Conservation (phyloP, 2,113 vertebrate genomes). For the Microcebus murinus region DNA sequence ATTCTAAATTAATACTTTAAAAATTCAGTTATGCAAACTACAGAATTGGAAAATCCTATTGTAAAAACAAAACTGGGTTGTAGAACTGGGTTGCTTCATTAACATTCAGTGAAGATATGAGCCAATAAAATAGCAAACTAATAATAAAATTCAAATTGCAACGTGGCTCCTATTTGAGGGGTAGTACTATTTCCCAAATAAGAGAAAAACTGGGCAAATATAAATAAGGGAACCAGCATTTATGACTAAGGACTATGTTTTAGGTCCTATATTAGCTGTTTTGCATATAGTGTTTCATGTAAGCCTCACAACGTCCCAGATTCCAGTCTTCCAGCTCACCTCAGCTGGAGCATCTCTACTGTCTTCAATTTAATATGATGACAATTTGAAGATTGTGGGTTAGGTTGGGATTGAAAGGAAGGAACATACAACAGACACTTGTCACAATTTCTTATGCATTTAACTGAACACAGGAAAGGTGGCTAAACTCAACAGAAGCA, state of each 20-base stretch:
- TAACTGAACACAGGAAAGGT: background rate
- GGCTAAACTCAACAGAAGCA: background rate
- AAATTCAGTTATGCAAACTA: background rate
- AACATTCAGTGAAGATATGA: background rate
- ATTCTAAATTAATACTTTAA: background rate
- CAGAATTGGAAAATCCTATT: background rate
- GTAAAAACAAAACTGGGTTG: background rate
- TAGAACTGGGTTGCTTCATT: background rate
- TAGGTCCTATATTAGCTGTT: background rate
- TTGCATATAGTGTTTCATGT: background rate
- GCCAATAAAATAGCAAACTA: background rate
- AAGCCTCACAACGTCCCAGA: background rate
- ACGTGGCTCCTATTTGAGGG: background rate
- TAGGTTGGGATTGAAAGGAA: background rate
- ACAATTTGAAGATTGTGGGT: background rate
- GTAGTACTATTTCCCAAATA: background rate
- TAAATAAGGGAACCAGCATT: background rate
- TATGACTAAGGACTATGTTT: background rate
- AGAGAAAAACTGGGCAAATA: background rate
- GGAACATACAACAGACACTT: background rate
- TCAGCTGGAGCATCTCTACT: background rate
- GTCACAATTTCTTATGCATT: background rate
- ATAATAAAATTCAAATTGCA: background rate
- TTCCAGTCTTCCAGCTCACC: background rate
- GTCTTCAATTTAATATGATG: background rate